Percentiles rank a stretch among this genome's conserved stretches.
Conservation (phyloP, 2,888 invertebrate species). For the Isotomurus palustris region DNA sequence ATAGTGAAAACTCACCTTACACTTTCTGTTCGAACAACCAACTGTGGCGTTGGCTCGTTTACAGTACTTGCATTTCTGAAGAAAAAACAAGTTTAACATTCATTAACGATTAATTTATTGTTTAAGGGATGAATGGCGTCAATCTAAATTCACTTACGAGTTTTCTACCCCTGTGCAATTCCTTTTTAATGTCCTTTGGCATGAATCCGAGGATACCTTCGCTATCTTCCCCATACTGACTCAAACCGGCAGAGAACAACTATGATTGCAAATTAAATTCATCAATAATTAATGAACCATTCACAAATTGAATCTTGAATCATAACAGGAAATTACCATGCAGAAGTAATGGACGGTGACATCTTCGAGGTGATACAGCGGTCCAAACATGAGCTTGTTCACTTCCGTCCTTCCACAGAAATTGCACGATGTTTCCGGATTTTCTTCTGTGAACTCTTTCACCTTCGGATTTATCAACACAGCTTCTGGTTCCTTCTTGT, state of each 20-base stretch:
- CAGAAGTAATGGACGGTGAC: slow-evolving; percentile 70
- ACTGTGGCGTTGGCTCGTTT: slow-evolving; percentile 63
- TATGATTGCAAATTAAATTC: slow-evolving; percentile 49
- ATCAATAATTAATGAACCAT: not conserved
- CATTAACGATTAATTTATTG: not conserved
- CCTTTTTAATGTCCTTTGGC: slow-evolving; percentile 62
- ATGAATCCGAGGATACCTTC: slow-evolving; percentile 72
- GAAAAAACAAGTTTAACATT: slow-evolving; percentile 26
- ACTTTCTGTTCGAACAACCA: slow-evolving; percentile 63
- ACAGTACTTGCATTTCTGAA: slow-evolving; percentile 67
- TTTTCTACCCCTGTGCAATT: slow-evolving; percentile 60
- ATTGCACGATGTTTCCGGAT: slow-evolving; percentile 9
- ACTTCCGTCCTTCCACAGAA: slow-evolving; percentile 29
- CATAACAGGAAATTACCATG: slow-evolving; percentile 57
- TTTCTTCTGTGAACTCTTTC: slow-evolving; percentile 20
- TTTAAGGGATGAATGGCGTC: not conserved
- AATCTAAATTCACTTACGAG: slow-evolving; percentile 56
- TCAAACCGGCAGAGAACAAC: slow-evolving; percentile 66
- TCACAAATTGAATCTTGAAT: too few species aligned
- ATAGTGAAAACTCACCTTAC: slow-evolving; percentile 67
- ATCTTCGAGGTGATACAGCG: slow-evolving; percentile 49
- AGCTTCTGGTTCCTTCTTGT: not conserved
- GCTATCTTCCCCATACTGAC: slow-evolving; percentile 63
- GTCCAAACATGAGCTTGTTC: slow-evolving; percentile 38
- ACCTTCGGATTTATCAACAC: slow-evolving; percentile 25